Evolutionary conservation across 2,113 vertebrate species (phyloP).

Genomic region (Plestiodon gilberti): DNA sequence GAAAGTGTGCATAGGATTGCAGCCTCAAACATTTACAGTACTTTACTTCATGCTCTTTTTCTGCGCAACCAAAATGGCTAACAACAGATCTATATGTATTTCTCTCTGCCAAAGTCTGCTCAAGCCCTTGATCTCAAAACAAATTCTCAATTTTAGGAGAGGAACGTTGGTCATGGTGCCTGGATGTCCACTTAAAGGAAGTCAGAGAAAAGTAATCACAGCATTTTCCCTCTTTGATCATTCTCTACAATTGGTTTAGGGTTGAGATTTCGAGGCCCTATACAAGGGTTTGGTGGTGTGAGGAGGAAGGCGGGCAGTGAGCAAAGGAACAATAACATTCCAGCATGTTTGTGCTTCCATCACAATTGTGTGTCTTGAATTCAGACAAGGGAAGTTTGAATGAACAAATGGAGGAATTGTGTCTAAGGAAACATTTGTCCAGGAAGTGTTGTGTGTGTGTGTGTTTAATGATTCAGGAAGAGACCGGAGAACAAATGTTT

Average conservation of each 20-base stretch:
- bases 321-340: neutral
- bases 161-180: neutral
- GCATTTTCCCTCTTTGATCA: neutral
- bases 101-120: neutral
- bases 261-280: neutral
- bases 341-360: neutral
- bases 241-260: neutral
- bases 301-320: neutral
- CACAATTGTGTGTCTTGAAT: neutral
- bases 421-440: slow-evolving; percentile 16
- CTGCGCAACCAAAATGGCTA: neutral
- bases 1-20: no score
- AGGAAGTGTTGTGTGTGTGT: neutral
- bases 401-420: neutral
- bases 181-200: neutral
- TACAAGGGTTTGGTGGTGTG: no score
- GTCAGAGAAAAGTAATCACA: neutral
- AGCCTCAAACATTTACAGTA: no score
- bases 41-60: no score
- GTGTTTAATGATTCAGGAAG: neutral
- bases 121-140: neutral
- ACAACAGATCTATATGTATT: neutral
- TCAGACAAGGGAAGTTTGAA: slow-evolving; percentile 20
- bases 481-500: slow-evolving; percentile 8
- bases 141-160: neutral